These are phyloP conservation scores for Takifugu ocellatus DNA, from an alignment of 2,797 vertebrate species.

Conservation along the genomic window DNA sequence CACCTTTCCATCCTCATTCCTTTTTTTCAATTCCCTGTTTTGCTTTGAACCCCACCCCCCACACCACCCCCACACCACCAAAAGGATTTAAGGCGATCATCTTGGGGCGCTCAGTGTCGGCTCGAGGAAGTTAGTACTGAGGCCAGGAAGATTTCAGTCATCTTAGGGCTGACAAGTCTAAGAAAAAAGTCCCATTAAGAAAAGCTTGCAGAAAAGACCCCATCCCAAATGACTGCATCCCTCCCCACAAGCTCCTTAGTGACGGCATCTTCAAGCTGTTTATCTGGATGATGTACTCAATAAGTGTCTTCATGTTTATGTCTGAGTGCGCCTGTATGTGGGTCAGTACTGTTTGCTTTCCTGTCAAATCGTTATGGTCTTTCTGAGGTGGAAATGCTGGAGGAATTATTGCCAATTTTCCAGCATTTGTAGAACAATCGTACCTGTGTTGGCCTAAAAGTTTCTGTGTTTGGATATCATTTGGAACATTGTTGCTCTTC, in stretches of 20 bases:
- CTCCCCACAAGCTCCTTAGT: conserved; percentile 71
- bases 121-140: conserved; percentile 60
- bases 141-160: conserved; percentile 74
- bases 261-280: conserved; percentile 60
- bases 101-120: conserved; percentile 62
- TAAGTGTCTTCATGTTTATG: conserved; percentile 46
- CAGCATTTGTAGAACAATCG: no score
- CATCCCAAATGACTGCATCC: conserved; percentile 65
- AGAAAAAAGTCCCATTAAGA: conserved; percentile 76
- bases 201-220: conserved; percentile 70
- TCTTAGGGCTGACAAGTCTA: conserved; percentile 75
- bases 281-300: conserved; percentile 65
- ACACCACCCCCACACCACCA: conserved; percentile 40
- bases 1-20: conserved; percentile 56
- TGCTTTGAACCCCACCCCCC: conserved; percentile 35
- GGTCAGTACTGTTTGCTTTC: conserved; percentile 16
- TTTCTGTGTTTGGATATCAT: no score
- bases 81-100: conserved; percentile 67
- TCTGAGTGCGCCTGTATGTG: conserved; percentile 27
- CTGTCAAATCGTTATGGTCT: no score
- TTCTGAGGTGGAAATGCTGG: no score
- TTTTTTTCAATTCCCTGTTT: conserved; percentile 40
- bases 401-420: no score
- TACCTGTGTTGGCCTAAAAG: no score
- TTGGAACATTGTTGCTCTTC: no score